Conservation (phyloP, 2,797 vertebrate genomes). For the Catharus ustulatus region DNA sequence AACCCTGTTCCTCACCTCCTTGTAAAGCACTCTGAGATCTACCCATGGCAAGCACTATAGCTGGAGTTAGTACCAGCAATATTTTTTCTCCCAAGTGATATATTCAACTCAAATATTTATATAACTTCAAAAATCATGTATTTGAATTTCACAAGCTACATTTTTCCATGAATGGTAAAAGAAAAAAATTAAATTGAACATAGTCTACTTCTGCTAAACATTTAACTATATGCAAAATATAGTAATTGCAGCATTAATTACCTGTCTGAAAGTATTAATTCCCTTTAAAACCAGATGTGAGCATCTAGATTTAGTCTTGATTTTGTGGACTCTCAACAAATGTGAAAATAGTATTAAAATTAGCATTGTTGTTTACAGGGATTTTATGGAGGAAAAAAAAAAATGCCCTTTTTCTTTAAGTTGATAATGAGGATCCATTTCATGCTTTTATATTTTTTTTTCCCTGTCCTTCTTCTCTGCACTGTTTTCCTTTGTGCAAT, state of each 20-base stretch:
- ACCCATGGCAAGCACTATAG: not conserved
- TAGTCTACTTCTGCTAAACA: not conserved
- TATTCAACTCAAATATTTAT: slow-evolving; percentile 3
- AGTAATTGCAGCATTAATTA: not conserved
- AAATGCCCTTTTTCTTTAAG: not conserved
- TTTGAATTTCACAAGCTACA: not conserved
- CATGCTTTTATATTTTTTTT: not conserved
- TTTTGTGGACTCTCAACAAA: not conserved
- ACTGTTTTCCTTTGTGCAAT: not conserved
- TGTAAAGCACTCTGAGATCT: not conserved
- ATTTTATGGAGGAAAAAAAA: not conserved
- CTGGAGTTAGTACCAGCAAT: not conserved
- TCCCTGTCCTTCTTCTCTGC: not conserved
- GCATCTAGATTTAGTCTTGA: not conserved
- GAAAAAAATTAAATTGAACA: not conserved
- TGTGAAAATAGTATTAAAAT: not conserved
- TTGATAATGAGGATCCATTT: not conserved
- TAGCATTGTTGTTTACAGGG: not conserved
- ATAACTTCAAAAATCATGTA: not conserved
- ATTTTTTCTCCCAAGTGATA: not conserved
- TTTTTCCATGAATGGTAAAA: not conserved
- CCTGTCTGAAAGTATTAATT: not conserved
- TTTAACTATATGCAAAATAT: not conserved
- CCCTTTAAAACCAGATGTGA: not conserved
- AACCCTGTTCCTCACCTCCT: not conserved